Evolutionary conservation across 2,797 vertebrate species (phyloP).

Genomic region (Melanotaenia boesemani): DNA sequence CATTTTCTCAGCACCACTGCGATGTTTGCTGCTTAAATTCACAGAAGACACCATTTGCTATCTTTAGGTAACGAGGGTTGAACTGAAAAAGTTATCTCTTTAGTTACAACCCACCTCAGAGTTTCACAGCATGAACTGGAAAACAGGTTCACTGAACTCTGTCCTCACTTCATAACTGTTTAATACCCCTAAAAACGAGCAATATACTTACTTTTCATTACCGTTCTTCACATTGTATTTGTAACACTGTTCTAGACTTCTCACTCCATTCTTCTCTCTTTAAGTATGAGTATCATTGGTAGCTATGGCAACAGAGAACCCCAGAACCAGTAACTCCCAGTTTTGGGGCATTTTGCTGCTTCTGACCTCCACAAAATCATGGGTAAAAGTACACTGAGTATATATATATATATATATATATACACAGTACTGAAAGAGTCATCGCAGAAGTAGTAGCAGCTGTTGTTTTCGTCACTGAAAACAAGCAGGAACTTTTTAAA

Average conservation of each 20-base stretch:
- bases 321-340: constrained; percentile 29
- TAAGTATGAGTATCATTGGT: constrained; percentile 39
- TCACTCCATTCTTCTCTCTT: constrained; percentile 22
- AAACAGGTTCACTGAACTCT: background rate
- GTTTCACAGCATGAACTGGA: constrained; percentile 25
- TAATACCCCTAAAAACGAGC: no score
- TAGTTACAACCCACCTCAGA: constrained; percentile 32
- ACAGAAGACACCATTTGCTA: constrained; percentile 22
- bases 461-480: no score
- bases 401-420: no score
- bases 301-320: constrained; percentile 67
- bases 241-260: background rate
- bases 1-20: constrained; percentile 16
- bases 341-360: constrained; percentile 38
- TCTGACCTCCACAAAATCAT: constrained; percentile 35
- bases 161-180: background rate
- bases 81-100: constrained; percentile 33
- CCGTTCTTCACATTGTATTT: no score
- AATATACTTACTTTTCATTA: no score
- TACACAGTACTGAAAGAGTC: constrained; percentile 10
- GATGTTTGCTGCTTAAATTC: constrained; percentile 12
- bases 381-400: constrained; percentile 6
- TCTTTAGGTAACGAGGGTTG: constrained; percentile 39
- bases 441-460: background rate
- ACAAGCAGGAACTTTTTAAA: background rate